phyloP scores from a whole-genome alignment of 2,113 vertebrate species.

The Pachyramphus minor region DNA sequence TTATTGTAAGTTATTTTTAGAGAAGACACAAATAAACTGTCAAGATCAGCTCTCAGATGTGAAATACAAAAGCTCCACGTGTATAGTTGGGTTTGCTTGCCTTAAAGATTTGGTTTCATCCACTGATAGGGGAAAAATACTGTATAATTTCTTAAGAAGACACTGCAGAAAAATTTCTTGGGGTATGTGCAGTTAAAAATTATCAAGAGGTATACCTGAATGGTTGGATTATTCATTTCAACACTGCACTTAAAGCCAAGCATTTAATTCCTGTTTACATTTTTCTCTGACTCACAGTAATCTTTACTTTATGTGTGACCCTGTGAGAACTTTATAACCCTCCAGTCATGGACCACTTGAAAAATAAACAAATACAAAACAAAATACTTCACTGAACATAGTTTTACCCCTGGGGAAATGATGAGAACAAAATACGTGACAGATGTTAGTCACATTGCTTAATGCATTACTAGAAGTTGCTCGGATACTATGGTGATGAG shows the following conservation, averaged over 20 bases:
- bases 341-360: not conserved
- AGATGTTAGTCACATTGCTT: constrained; percentile 26
- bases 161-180: not conserved
- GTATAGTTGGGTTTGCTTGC: not conserved
- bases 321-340: not conserved
- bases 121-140: not conserved
- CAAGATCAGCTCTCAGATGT: not conserved
- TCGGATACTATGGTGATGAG: not conserved
- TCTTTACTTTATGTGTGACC: not conserved
- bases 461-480: not conserved
- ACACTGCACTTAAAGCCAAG: not conserved
- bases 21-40: not conserved
- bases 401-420: not conserved
- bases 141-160: not conserved
- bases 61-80: not conserved
- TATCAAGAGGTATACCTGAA: not conserved
- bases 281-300: not conserved
- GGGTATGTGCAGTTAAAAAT: not conserved
- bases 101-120: not conserved
- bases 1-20: not conserved
- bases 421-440: not conserved
- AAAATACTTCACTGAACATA: constrained; percentile 3
- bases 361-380: not conserved
- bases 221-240: not conserved
- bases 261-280: not conserved